Evolutionary conservation across 2,113 vertebrate species (phyloP), one percentile per base, ranked within the genome.

Genomic region (Galeopterus variegatus): DNA sequence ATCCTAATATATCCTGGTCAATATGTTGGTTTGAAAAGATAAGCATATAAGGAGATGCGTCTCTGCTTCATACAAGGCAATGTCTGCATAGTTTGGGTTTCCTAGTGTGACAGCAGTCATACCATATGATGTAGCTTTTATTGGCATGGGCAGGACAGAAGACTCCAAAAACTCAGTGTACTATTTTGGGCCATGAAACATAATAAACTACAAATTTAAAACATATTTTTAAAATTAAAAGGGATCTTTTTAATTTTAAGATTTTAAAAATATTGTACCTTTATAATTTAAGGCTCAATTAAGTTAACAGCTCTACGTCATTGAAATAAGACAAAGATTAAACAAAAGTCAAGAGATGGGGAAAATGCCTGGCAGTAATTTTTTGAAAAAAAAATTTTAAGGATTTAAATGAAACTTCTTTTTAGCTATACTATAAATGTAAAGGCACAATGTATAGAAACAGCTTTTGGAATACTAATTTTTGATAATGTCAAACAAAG

Each of bases 161-260:
- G 73, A 95, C 54, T 96, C 96, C 97, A 96, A 92, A 95, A 93
- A 69, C 26, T 54, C 33, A 92, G 10, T 19, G 9, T 50, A 69
- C 52, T 75, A 92, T 73, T 76, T 88, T 95, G 52, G 88, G 72
- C 13, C 56, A 85, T 0, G 6, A 97, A 86, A 95, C 1, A 5
- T 93, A 67, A 94, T 90, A 83, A 94, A 70, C 33, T 41, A 45
- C 85, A 97, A 94, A 97, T 91, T 96, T 96, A 96, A 97, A 93
- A 94, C 26, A 65, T 52, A 64, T 73, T 88, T 45, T 52, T 76
- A 67, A 76, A 83, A 87, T 65, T 82, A 73, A 92, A 87, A 90
- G 72, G 8, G 0, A 13, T 26, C n/a, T 45, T 80, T 88, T 60
- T 41, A 88, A 54, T 80, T 75, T 85, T 80, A 96, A 86, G 56